phyloP scores from a whole-genome alignment of 2,113 vertebrate species.

The Rhinogobius similis region DNA sequence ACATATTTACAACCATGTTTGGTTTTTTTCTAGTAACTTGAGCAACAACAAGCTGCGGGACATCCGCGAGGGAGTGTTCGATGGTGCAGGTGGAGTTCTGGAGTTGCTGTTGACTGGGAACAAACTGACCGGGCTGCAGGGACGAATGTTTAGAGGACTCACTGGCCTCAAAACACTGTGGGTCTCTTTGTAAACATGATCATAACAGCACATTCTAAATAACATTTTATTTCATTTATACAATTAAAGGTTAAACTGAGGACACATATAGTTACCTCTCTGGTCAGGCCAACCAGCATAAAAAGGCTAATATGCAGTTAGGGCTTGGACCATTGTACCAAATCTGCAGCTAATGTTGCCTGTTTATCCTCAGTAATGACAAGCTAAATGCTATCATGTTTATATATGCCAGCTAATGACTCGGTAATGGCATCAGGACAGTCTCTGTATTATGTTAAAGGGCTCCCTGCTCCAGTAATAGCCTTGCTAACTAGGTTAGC shows the following conservation, averaged over 20 bases:
- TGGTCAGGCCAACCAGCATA: constrained; percentile 37
- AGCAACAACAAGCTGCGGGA: constrained; percentile 97
- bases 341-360: constrained; percentile 50
- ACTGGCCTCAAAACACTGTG: constrained; percentile 90
- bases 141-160: constrained; percentile 89
- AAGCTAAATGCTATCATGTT: constrained; percentile 66
- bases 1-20: background rate
- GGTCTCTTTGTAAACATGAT: constrained; percentile 62
- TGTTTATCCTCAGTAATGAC: constrained; percentile 60
- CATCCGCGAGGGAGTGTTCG: constrained; percentile 88
- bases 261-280: constrained; percentile 32
- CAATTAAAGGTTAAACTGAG: constrained; percentile 38
- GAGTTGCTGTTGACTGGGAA: constrained; percentile 93
- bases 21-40: constrained; percentile 82
- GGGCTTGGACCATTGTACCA: constrained; percentile 33
- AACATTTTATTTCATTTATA: background rate
- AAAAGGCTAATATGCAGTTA: constrained; percentile 51
- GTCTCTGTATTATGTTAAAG: constrained; percentile 72
- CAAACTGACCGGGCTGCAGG: constrained; percentile 86
- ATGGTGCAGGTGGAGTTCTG: constrained; percentile 84
- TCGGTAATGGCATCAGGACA: constrained; percentile 69
- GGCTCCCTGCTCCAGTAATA: constrained; percentile 74
- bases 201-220: background rate
- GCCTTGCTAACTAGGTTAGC: constrained; percentile 70
- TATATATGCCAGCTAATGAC: constrained; percentile 67